Percentiles rank a stretch among this genome's conserved stretches.
These are phyloP conservation scores for Centrocercus urophasianus DNA, from an alignment of 2,113 vertebrate genomes.

Conservation along the genomic window DNA sequence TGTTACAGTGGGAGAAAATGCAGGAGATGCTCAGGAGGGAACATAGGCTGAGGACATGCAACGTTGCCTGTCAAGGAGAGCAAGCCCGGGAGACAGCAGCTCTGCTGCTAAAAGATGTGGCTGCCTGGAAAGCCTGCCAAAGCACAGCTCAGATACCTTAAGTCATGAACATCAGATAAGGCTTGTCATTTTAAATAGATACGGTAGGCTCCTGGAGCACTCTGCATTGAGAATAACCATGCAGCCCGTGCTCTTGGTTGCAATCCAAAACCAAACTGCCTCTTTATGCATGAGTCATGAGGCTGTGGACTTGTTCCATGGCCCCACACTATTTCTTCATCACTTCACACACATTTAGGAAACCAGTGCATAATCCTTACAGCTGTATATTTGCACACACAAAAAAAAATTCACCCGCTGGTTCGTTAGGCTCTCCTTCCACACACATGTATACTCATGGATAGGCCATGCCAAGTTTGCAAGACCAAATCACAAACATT, in stretches of 20 bases:
- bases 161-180: background rate
- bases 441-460: background rate
- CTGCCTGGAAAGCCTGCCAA: background rate
- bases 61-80: background rate
- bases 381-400: slow-evolving; percentile 19
- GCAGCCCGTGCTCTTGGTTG: background rate
- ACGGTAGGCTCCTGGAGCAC: background rate
- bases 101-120: background rate
- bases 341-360: slow-evolving; percentile 17
- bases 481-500: background rate
- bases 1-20: background rate
- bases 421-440: background rate
- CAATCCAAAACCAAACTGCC: slow-evolving; percentile 16
- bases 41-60: accelerated
- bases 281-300: slow-evolving; percentile 10
- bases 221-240: background rate
- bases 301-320: background rate
- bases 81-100: background rate
- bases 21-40: background rate
- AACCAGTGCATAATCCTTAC: slow-evolving; percentile 38
- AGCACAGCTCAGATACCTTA: background rate
- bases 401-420: background rate
- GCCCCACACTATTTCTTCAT: background rate
- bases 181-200: background rate
- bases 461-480: background rate